Evolutionary conservation across 1,140 invertebrate genomes (phyloP).

Genomic region (Eumeta japonica): DNA sequence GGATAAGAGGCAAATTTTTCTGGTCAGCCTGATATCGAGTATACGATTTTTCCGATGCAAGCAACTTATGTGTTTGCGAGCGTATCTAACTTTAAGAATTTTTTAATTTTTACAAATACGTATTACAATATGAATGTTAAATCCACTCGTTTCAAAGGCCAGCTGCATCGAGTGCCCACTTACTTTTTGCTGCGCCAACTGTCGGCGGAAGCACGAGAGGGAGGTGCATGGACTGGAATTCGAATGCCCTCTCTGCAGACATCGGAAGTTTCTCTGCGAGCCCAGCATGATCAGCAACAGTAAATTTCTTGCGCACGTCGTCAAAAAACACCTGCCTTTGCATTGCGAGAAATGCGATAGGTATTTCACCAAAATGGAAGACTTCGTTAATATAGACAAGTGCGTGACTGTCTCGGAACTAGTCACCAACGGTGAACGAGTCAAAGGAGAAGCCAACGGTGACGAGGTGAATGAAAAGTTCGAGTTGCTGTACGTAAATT

Average conservation of each 20-base stretch:
- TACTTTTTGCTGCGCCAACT: conserved; percentile 46
- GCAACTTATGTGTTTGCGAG: no score
- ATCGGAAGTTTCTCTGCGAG: conserved; percentile 27
- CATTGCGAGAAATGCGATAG: conserved; percentile 44
- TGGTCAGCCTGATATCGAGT: no score
- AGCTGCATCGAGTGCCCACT: no score
- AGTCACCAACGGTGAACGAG: conserved; percentile 18
- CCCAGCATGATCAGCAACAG: conserved; percentile 23
- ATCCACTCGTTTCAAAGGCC: no score
- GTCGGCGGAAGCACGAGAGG: conserved; percentile 44
- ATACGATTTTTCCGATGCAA: no score
- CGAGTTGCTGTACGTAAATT: conserved; percentile 35
- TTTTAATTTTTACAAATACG: no score
- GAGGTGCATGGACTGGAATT: conserved; percentile 32
- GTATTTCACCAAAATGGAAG: conserved; percentile 39
- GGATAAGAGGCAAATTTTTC: no score
- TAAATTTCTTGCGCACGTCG: conserved; percentile 39
- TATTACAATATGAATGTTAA: no score
- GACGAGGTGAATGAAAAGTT: conserved; percentile 34
- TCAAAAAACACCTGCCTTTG: conserved; percentile 36
- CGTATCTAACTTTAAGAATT: no score
- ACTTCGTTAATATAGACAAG: conserved; percentile 33
- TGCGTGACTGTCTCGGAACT: conserved; percentile 41
- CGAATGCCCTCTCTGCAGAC: conserved; percentile 47
- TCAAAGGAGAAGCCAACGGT: conserved; percentile 4